Conservation (phyloP, 2,797 vertebrate genomes). For the Sebastes variabilis region DNA sequence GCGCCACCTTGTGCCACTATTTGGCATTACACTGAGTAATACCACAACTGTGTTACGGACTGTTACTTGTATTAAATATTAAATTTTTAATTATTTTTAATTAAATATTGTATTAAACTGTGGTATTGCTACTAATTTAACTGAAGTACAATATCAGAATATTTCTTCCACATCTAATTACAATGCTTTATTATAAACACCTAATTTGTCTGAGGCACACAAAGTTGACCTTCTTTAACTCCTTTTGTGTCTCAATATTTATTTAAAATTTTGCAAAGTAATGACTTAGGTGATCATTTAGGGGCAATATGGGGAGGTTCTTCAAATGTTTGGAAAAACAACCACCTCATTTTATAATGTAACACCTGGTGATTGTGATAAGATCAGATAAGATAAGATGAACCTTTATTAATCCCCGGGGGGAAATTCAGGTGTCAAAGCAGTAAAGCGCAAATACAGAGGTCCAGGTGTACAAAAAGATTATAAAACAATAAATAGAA, state of each 20-base stretch:
- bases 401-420: no score
- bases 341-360: accelerated
- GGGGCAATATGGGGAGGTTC: accelerated
- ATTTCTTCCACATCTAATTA: background rate
- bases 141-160: background rate
- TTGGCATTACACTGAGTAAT: no score
- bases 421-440: no score
- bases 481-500: no score
- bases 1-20: no score
- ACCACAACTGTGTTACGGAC: accelerated
- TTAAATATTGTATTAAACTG: background rate
- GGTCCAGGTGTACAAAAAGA: no score
- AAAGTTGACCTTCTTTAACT: background rate
- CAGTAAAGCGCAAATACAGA: no score
- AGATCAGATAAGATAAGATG: no score
- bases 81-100: no score
- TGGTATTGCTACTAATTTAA: background rate
- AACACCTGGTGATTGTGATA: background rate
- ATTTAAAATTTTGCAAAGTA: background rate
- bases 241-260: background rate
- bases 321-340: background rate
- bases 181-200: background rate
- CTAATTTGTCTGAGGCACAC: background rate
- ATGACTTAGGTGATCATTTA: background rate
- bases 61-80: no score